These are phyloP conservation scores for Poliocrania exsul DNA, from an alignment of 2,797 vertebrate genomes.

Conservation along the genomic window DNA sequence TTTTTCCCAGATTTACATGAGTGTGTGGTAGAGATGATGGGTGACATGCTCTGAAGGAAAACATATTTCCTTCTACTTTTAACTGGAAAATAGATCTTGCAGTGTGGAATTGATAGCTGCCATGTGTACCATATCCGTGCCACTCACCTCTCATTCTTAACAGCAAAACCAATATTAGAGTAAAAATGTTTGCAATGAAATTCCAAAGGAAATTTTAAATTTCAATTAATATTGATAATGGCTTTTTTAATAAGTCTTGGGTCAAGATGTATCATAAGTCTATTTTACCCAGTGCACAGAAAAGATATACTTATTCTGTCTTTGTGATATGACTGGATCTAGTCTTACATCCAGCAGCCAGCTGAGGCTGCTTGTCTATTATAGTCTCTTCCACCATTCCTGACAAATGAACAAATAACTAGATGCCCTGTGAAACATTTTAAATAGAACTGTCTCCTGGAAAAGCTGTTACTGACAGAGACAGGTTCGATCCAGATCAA, in stretches of 20 bases:
- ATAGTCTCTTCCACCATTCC: slow-evolving; percentile 61
- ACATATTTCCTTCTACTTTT: neutral
- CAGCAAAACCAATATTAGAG: slow-evolving; percentile 61
- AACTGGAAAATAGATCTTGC: slow-evolving; percentile 4
- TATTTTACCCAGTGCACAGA: slow-evolving; percentile 67
- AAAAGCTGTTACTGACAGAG: slow-evolving; percentile 68
- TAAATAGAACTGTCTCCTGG: slow-evolving; percentile 69
- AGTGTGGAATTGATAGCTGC: slow-evolving; percentile 47
- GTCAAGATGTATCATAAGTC: slow-evolving; percentile 77
- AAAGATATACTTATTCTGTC: slow-evolving; percentile 46
- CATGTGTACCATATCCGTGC: neutral
- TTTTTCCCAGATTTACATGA: neutral
- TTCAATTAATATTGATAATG: slow-evolving; percentile 76
- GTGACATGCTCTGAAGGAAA: neutral
- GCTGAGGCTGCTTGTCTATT: slow-evolving; percentile 77
- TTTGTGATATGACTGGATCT: slow-evolving; percentile 56
- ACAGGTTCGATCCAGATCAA: slow-evolving; percentile 62
- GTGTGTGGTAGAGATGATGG: neutral
- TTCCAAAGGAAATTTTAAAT: slow-evolving; percentile 66
- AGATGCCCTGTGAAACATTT: slow-evolving; percentile 62
- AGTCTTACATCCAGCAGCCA: slow-evolving; percentile 66
- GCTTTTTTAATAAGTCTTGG: slow-evolving; percentile 73
- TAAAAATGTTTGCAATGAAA: slow-evolving; percentile 71
- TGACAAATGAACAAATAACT: slow-evolving; percentile 75
- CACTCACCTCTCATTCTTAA: slow-evolving; percentile 31